Percentiles rank a stretch among this genome's conserved stretches.
Evolutionary conservation across 37 sponge, comb jelly and placozoan species (phyloP).

Genomic region (Aphrocallistes beatrix): DNA sequence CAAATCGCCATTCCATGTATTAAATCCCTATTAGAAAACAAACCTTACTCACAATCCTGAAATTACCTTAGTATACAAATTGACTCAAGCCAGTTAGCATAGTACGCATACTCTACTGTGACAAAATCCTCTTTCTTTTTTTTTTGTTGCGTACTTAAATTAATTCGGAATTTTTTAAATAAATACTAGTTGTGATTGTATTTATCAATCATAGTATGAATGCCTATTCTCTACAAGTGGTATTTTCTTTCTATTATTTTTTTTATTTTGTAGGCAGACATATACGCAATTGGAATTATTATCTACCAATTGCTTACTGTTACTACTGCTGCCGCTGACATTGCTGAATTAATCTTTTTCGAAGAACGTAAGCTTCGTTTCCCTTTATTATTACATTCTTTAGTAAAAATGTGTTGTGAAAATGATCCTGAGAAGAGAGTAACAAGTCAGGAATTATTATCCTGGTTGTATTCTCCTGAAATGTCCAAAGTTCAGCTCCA

Average conservation of each 20-base stretch:
- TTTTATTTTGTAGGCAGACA: not conserved
- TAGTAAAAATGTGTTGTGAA: not conserved
- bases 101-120: no score
- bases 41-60: no score
- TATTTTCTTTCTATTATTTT: no score
- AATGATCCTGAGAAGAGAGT: not conserved
- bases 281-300: not conserved
- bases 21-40: no score
- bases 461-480: not conserved
- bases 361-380: not conserved
- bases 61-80: no score
- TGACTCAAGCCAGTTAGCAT: no score
- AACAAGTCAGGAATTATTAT: not conserved
- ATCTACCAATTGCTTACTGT: conserved; percentile 12
- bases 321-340: not conserved
- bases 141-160: not conserved
- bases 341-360: not conserved
- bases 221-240: no score
- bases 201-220: not conserved
- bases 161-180: not conserved
- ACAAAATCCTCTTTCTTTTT: not conserved
- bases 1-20: no score
- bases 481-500: not conserved
- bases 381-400: not conserved
- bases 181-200: not conserved